Conservation (phyloP, 2,113 vertebrate genomes). For the Sylvia atricapilla region DNA sequence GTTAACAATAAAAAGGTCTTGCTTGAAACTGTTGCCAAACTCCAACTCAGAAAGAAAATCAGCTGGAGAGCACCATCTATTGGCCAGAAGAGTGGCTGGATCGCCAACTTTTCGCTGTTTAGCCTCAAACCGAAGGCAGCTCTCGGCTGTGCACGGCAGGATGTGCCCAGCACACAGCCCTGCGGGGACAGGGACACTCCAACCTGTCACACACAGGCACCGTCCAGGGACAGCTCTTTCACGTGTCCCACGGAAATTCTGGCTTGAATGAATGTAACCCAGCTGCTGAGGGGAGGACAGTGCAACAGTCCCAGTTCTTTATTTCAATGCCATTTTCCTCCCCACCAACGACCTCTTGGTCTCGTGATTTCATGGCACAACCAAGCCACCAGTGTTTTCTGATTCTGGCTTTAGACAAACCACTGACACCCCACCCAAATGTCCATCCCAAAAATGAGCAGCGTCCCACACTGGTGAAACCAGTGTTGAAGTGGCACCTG, state of each 20-base stretch:
- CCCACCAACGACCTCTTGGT: background rate
- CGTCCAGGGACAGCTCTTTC: rapidly evolving
- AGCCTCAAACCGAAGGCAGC: rapidly evolving
- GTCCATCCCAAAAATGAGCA: background rate
- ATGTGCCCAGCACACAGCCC: background rate
- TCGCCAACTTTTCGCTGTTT: rapidly evolving
- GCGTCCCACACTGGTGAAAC: background rate
- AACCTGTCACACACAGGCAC: rapidly evolving
- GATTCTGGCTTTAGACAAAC: background rate
- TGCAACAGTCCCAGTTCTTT: background rate
- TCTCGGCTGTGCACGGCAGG: rapidly evolving
- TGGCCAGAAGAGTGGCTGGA: background rate
- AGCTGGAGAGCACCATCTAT: constrained; percentile 52
- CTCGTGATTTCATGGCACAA: background rate
- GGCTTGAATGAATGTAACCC: rapidly evolving
- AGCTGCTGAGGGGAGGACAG: background rate
- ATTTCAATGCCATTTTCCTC: background rate
- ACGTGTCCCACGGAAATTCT: background rate
- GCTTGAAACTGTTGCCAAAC: background rate
- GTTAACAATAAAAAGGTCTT: background rate
- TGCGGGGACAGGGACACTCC: rapidly evolving
- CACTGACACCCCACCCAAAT: background rate
- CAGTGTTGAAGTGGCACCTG: background rate
- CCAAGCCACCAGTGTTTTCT: background rate
- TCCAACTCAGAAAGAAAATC: background rate